Evolutionary conservation across 2,797 vertebrate genomes (phyloP).

Genomic region (Mus spretus): DNA sequence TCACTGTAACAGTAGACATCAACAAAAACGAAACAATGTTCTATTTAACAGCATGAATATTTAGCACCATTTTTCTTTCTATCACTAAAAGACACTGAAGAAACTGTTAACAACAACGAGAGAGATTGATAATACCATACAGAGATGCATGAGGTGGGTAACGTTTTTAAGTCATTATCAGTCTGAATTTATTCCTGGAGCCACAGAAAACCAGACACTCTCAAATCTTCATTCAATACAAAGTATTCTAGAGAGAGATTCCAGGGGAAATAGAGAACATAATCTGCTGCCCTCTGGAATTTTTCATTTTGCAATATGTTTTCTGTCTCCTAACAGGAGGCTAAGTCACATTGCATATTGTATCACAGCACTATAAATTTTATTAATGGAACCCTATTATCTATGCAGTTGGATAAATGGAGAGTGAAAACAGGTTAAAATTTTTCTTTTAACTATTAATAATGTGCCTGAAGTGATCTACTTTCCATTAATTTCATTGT

Average conservation of each 20-base stretch:
- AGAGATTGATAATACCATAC: not conserved
- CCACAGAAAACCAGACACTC: not conserved
- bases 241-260: conserved; percentile 37
- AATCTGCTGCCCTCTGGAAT: not conserved
- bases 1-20: not conserved
- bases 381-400: conserved; percentile 71
- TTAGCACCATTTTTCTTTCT: not conserved
- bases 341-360: conserved; percentile 50
- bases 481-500: conserved; percentile 71
- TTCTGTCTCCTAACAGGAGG: conserved; percentile 18
- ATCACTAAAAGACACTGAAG: conserved; percentile 7
- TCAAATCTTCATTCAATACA: not conserved
- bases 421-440: conserved; percentile 71
- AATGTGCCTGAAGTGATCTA: conserved; percentile 73
- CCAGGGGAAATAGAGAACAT: not conserved
- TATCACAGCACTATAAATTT: conserved; percentile 42
- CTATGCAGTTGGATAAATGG: conserved; percentile 65
- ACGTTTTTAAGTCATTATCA: conserved; percentile 20
- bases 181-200: not conserved
- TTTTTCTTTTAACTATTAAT: conserved; percentile 81
- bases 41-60: conserved; percentile 17
- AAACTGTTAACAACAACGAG: conserved; percentile 4
- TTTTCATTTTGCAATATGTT: conserved; percentile 10
- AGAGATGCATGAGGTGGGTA: not conserved
- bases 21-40: conserved; percentile 45